Conservation (phyloP, 1,140 invertebrate species). For the Brachionus manjavacas region DNA sequence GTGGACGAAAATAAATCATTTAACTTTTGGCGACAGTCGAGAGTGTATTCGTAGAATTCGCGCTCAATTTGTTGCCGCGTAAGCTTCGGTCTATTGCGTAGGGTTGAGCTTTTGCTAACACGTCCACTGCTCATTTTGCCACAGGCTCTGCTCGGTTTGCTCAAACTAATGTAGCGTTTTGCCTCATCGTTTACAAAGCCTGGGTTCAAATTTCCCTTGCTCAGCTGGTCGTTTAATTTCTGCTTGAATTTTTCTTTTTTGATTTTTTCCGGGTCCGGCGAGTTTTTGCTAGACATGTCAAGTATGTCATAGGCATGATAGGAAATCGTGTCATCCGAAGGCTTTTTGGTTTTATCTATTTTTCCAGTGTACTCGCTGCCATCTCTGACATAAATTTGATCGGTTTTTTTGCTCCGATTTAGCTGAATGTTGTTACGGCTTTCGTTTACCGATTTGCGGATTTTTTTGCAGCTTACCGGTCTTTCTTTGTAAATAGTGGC, state of each 20-base stretch:
- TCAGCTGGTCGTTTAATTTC: neutral
- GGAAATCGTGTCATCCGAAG: neutral
- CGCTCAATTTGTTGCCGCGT: conserved; percentile 26
- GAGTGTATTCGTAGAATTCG: conserved; percentile 38
- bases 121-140: neutral
- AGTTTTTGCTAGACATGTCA: neutral
- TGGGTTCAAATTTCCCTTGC: neutral
- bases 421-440: neutral
- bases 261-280: neutral
- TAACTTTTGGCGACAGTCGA: conserved; percentile 20
- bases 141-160: neutral
- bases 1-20: conserved; percentile 12
- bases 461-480: neutral
- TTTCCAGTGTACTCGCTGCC: neutral
- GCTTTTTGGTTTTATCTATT: neutral
- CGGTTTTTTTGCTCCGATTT: neutral
- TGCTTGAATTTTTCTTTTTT: conserved; percentile 4
- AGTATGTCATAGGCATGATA: conserved; percentile 31
- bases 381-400: conserved; percentile 1
- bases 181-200: neutral
- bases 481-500: neutral
- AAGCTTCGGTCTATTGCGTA: neutral
- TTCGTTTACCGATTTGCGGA: neutral
- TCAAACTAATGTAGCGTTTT: neutral
- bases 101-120: neutral